phyloP scores from a whole-genome alignment of 2,888 invertebrate species.

The Caenorhabditis uteleia region DNA sequence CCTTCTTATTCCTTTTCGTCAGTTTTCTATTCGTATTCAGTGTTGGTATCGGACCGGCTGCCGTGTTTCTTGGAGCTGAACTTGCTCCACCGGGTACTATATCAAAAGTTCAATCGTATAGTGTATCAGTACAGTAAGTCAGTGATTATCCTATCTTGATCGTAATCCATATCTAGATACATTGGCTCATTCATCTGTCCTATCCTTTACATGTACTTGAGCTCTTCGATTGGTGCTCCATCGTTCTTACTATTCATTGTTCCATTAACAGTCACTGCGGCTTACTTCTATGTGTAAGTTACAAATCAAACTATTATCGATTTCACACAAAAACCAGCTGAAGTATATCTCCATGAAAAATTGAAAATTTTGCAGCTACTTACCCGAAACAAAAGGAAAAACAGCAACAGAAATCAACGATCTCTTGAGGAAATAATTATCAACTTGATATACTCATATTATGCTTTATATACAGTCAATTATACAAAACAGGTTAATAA shows the following conservation, averaged over 20 bases:
- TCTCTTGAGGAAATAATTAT: conserved; percentile 15
- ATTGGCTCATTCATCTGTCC: conserved; percentile 60
- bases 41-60: conserved; percentile 60
- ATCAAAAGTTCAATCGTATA: conserved; percentile 39
- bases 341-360: not conserved
- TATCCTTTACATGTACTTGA: conserved; percentile 53
- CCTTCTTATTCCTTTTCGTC: conserved; percentile 12
- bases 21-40: conserved; percentile 37
- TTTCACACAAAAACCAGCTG: not conserved
- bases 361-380: conserved; percentile 22
- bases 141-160: not conserved
- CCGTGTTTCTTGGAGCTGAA: conserved; percentile 62
- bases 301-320: not conserved
- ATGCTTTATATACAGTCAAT: too few species aligned
- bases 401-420: conserved; percentile 31
- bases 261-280: conserved; percentile 46
- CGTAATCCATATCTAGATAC: conserved; percentile 38
- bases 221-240: conserved; percentile 40
- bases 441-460: too few species aligned
- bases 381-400: conserved; percentile 47
- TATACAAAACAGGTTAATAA: too few species aligned
- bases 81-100: conserved; percentile 42
- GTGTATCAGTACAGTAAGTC: conserved; percentile 36
- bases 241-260: conserved; percentile 59
- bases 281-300: conserved; percentile 47